Conservation (phyloP, 2,888 invertebrate species). For the Chaetoderma sp. region DNA sequence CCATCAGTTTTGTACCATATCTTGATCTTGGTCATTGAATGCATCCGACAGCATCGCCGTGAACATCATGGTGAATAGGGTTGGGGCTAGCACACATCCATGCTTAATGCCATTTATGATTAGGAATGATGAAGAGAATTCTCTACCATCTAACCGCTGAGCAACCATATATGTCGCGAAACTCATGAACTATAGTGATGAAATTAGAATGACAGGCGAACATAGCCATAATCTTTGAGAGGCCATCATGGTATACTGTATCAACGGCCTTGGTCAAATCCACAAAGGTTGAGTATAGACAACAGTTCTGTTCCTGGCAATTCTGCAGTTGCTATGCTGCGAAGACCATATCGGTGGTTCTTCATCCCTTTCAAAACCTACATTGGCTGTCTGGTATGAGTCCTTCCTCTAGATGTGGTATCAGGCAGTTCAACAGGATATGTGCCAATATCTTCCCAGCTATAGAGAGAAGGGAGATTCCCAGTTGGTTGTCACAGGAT, state of each 20-base stretch:
- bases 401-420: neutral
- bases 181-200: slow-evolving; percentile 3
- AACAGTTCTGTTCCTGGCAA: neutral
- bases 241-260: slow-evolving; percentile 9
- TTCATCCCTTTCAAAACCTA: neutral
- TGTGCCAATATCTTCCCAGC: neutral
- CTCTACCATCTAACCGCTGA: neutral
- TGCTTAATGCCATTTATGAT: slow-evolving; percentile 27
- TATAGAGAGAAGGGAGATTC: neutral
- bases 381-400: neutral
- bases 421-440: neutral
- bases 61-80: slow-evolving; percentile 15
- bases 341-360: neutral
- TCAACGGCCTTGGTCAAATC: neutral
- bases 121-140: slow-evolving; percentile 4
- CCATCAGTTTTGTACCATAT: too few species aligned
- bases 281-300: neutral
- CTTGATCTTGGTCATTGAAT: slow-evolving; percentile 13
- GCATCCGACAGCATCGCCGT: slow-evolving; percentile 23
- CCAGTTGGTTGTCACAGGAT: neutral
- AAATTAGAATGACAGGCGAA: slow-evolving; percentile 24
- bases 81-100: slow-evolving; percentile 27
- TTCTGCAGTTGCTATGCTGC: neutral
- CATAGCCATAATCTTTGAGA: slow-evolving; percentile 23
- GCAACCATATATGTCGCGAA: slow-evolving; percentile 9